Percentiles rank a stretch among this genome's conserved stretches.
Conservation (phyloP, 1,140 invertebrate species). For the Paraescarpia echinospica region DNA sequence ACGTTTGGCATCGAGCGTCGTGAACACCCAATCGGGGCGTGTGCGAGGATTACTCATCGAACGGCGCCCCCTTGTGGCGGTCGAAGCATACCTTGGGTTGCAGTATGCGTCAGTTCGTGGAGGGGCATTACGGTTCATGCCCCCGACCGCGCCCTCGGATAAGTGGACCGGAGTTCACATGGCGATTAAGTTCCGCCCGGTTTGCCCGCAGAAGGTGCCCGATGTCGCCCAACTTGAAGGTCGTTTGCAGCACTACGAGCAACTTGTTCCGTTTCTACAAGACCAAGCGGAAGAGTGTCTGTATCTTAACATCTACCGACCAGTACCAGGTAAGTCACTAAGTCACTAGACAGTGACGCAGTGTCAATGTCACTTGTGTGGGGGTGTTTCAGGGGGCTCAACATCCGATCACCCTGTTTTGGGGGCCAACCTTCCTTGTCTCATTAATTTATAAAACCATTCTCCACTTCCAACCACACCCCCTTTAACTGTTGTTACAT, state of each 20-base stretch:
- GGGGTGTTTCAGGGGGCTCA: background rate
- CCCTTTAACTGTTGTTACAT: background rate
- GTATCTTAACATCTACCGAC: slow-evolving; percentile 34
- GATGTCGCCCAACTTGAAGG: slow-evolving; percentile 12
- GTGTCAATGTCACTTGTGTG: background rate
- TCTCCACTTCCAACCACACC: background rate
- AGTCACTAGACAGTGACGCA: background rate
- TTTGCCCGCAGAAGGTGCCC: slow-evolving; percentile 30
- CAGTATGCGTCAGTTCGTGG: slow-evolving; percentile 28
- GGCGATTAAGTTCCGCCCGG: slow-evolving; percentile 11
- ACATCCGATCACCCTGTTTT: background rate
- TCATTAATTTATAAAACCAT: background rate
- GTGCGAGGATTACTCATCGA: slow-evolving; percentile 24
- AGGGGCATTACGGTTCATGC: slow-evolving; percentile 27
- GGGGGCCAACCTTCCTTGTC: background rate
- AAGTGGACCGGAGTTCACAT: slow-evolving; percentile 24
- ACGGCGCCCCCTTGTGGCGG: slow-evolving; percentile 12
- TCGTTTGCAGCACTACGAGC: slow-evolving; percentile 25
- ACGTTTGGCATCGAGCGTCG: background rate
- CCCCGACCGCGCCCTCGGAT: slow-evolving; percentile 22
- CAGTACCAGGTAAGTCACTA: slow-evolving; percentile 47
- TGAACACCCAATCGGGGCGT: slow-evolving; percentile 26
- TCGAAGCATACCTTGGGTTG: slow-evolving; percentile 29
- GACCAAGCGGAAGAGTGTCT: slow-evolving; percentile 34
- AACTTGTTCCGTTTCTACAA: slow-evolving; percentile 29